Evolutionary conservation across 2,888 invertebrate species (phyloP).

Genomic region (Heliconius sara): DNA sequence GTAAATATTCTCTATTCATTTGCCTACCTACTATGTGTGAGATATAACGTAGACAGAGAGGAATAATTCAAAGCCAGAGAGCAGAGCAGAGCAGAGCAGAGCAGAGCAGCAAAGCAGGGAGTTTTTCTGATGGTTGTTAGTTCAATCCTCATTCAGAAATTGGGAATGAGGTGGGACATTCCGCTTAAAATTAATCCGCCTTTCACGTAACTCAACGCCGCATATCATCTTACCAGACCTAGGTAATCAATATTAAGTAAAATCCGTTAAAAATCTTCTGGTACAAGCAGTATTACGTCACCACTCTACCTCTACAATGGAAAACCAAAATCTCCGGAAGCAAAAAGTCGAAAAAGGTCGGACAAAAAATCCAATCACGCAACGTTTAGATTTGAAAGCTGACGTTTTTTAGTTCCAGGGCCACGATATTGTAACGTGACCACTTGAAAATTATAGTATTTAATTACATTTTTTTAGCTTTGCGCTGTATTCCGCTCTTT

Average conservation of each 20-base stretch:
- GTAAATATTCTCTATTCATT: too few species aligned
- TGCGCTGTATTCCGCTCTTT: background rate
- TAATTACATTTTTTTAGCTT: too few species aligned
- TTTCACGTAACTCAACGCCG: too few species aligned
- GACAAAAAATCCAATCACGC: slow-evolving; percentile 13
- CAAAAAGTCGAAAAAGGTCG: slow-evolving; percentile 22
- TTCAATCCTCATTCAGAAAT: too few species aligned
- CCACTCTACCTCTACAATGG: background rate
- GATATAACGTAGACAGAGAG: background rate
- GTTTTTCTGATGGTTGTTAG: too few species aligned
- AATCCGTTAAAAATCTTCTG: background rate
- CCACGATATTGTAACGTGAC: background rate
- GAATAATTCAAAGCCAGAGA: background rate
- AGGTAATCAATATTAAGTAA: background rate
- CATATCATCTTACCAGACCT: too few species aligned
- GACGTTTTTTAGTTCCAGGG: slow-evolving; percentile 32
- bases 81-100: too few species aligned
- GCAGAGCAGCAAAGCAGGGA: too few species aligned
- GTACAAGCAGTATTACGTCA: background rate
- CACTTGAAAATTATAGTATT: background rate
- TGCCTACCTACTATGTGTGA: background rate
- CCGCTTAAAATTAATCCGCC: too few species aligned
- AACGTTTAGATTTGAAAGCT: slow-evolving; percentile 37
- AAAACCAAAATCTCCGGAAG: background rate
- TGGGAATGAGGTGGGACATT: too few species aligned